Conservation (phyloP, 2,797 vertebrate genomes). For the Lacerta agilis region DNA sequence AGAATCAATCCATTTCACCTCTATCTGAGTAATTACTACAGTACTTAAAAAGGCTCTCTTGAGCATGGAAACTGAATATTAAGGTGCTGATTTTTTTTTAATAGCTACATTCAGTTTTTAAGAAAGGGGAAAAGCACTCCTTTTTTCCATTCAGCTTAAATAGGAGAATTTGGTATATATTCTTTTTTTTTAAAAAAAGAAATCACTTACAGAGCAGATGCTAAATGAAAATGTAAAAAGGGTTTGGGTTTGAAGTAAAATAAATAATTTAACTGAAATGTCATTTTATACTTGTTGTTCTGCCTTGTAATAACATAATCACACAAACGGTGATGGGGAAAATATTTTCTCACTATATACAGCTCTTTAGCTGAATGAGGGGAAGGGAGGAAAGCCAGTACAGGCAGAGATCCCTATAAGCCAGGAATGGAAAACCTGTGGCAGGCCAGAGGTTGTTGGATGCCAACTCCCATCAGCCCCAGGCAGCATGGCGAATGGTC, state of each 20-base stretch:
- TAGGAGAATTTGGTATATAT: background rate
- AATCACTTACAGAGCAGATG: background rate
- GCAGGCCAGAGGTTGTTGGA: too few relatives aligned
- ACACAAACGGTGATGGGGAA: background rate
- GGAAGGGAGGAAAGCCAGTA: background rate
- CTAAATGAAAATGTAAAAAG: constrained; percentile 19
- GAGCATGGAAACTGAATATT: constrained; percentile 35
- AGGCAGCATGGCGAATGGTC: too few relatives aligned
- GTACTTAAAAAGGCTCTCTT: background rate
- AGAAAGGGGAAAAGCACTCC: constrained; percentile 16
- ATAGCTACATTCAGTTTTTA: constrained; percentile 3
- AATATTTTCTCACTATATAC: background rate
- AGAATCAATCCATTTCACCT: background rate
- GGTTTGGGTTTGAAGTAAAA: background rate
- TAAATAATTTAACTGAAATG: background rate
- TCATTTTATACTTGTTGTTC: background rate
- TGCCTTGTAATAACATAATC: background rate
- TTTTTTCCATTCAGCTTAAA: constrained; percentile 9
- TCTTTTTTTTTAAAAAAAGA: too few relatives aligned
- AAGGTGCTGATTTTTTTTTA: constrained; percentile 34
- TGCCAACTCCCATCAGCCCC: too few relatives aligned
- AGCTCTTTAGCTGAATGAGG: background rate
- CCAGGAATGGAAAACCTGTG: too few relatives aligned
- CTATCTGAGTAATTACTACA: constrained; percentile 23
- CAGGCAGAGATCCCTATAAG: background rate